Percentiles rank a stretch among this genome's conserved stretches.
Conservation (phyloP, 2,113 vertebrate genomes). For the Chionis minor region DNA sequence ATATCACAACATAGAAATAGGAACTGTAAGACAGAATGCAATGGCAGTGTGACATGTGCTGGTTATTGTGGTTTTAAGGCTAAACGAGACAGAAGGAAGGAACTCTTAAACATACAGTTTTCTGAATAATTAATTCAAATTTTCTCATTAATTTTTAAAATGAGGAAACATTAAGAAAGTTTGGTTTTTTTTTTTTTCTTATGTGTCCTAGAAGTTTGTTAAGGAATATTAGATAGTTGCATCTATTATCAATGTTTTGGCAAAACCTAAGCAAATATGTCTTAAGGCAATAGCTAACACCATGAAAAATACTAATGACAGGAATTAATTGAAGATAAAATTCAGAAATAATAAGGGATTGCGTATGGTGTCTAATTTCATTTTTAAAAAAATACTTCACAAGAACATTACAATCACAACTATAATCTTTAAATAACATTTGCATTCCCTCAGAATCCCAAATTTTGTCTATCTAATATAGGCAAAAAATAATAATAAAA, state of each 20-base stretch:
- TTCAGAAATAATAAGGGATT: neutral
- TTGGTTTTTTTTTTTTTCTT: neutral
- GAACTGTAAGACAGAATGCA: neutral
- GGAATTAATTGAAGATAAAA: neutral
- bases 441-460: neutral
- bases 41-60: neutral
- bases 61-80: neutral
- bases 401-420: neutral
- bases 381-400: neutral
- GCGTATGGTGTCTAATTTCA: neutral
- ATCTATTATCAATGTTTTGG: neutral
- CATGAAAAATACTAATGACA: neutral
- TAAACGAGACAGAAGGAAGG: neutral
- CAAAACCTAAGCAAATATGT: neutral
- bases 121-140: neutral
- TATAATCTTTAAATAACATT: neutral
- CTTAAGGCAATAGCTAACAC: neutral
- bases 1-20: neutral
- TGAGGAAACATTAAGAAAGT: neutral
- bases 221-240: neutral
- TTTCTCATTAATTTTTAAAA: neutral
- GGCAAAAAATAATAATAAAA: neutral
- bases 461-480: neutral
- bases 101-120: neutral
- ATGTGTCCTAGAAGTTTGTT: neutral